Percentiles rank a stretch among this genome's conserved stretches.
Evolutionary conservation across 2,888 invertebrate species (phyloP).

Genomic region (Pandemis corylana): DNA sequence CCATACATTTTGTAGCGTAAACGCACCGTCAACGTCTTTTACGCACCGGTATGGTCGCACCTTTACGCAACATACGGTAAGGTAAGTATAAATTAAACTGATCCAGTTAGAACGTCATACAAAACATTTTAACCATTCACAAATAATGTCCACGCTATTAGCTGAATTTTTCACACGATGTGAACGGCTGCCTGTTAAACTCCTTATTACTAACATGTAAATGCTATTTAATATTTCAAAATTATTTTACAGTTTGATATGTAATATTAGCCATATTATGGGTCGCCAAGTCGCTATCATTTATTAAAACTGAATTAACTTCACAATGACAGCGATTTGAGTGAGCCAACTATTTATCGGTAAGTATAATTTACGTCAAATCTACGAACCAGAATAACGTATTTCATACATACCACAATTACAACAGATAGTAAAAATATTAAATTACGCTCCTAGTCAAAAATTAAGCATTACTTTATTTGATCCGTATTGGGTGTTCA

Average conservation of each 20-base stretch:
- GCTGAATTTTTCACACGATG: not conserved
- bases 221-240: not conserved
- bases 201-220: not conserved
- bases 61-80: no score
- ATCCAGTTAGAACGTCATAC: not conserved
- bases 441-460: constrained; percentile 35
- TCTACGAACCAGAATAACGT: not conserved
- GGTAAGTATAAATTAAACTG: no score
- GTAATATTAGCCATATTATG: constrained; percentile 9
- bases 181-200: not conserved
- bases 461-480: constrained; percentile 25
- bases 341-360: constrained; percentile 11
- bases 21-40: no score
- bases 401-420: constrained; percentile 14
- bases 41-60: no score
- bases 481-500: constrained; percentile 29
- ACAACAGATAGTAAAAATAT: constrained; percentile 18
- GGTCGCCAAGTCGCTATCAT: constrained; percentile 22
- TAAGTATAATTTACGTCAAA: constrained; percentile 13
- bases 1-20: no score
- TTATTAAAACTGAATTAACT: constrained; percentile 2
- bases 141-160: no score
- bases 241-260: constrained; percentile 14
- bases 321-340: not conserved
- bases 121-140: not conserved